phyloP scores from a whole-genome alignment of 2,888 invertebrate genomes.

The Tenthredo livida region DNA sequence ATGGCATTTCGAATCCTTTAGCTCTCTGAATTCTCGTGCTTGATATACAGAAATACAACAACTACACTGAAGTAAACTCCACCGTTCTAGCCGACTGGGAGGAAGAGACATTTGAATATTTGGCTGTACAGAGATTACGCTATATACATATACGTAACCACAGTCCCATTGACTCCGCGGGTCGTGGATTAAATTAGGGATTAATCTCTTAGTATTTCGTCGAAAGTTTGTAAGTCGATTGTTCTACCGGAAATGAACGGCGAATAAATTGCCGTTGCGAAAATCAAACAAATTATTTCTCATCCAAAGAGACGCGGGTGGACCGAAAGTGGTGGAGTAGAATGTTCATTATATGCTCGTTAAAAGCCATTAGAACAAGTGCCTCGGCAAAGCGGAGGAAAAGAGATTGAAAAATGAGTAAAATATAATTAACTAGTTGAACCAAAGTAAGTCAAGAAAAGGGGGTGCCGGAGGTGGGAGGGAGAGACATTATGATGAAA shows the following conservation, averaged over 20 bases:
- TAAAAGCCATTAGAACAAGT: not conserved
- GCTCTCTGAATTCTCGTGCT: constrained; percentile 18
- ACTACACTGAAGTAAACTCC: constrained; percentile 17
- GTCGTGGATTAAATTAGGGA: constrained; percentile 62
- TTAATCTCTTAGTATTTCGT: constrained; percentile 61
- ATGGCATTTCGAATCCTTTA: constrained; percentile 17
- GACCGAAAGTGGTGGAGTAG: not conserved
- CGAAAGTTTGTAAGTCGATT: constrained; percentile 52
- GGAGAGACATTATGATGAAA: constrained; percentile 34
- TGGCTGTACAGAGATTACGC: constrained; percentile 10
- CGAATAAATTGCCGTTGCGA: not conserved
- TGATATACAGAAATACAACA: constrained; percentile 21
- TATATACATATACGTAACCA: constrained; percentile 8
- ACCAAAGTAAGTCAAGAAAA: constrained; percentile 6
- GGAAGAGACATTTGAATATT: constrained; percentile 47
- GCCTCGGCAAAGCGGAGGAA: not conserved
- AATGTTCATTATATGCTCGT: not conserved
- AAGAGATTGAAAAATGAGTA: not conserved
- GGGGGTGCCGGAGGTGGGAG: not conserved
- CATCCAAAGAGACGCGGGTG: not conserved
- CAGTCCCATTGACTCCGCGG: constrained; percentile 60
- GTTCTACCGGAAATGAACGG: not conserved
- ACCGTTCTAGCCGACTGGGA: not conserved
- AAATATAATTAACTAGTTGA: not conserved
- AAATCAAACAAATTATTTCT: constrained; percentile 12